These are phyloP conservation scores for Erebia aethiops DNA, from an alignment of 2,888 invertebrate species.

Conservation along the genomic window DNA sequence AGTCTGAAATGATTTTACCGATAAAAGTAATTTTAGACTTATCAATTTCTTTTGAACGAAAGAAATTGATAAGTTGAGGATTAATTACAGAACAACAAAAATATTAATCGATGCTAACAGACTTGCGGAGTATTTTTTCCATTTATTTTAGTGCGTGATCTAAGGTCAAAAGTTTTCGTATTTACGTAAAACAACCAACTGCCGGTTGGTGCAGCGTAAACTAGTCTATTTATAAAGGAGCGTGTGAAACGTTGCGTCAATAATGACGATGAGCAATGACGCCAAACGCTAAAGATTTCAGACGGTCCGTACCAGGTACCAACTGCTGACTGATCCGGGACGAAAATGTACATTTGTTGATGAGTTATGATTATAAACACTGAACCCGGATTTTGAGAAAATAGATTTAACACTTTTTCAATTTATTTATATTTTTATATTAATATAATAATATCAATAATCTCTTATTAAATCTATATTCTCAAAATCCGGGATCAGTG, in stretches of 20 bases:
- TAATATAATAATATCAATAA: too few species aligned
- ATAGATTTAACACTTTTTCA: too few species aligned
- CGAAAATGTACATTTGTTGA: not conserved
- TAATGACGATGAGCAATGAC: slow-evolving; percentile 24
- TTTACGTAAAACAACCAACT: slow-evolving; percentile 3
- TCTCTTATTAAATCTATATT: too few species aligned
- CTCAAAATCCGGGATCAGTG: too few species aligned
- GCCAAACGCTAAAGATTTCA: slow-evolving; percentile 8
- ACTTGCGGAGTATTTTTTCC: too few species aligned
- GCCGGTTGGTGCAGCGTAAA: not conserved
- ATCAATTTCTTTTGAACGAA: not conserved
- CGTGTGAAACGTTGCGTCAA: slow-evolving; percentile 34
- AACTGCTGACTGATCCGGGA: not conserved
- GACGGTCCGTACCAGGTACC: not conserved
- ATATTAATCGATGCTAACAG: not conserved
- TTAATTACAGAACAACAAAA: not conserved
- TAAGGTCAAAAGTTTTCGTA: slow-evolving; percentile 6
- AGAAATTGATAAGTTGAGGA: not conserved
- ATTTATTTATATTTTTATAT: too few species aligned
- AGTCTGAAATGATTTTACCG: slow-evolving; percentile 22
- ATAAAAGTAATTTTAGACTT: not conserved
- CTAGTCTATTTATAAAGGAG: slow-evolving; percentile 38
- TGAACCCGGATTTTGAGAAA: not conserved
- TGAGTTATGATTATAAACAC: not conserved
- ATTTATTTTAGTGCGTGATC: slow-evolving; percentile 6